phyloP scores from a whole-genome alignment of 2,888 invertebrate species.

The Unio delphinus region DNA sequence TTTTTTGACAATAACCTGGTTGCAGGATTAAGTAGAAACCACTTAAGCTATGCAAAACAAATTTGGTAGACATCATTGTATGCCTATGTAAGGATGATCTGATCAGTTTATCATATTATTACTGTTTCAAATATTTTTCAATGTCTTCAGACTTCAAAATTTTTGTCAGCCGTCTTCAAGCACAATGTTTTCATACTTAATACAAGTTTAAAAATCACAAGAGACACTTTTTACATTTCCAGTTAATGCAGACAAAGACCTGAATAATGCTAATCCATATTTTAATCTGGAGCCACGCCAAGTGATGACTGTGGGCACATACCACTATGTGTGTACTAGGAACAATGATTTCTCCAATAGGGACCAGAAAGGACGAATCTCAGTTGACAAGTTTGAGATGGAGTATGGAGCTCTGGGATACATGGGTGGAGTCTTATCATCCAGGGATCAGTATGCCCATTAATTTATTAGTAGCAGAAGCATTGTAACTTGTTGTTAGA shows the following conservation, averaged over 20 bases:
- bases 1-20: too few species aligned
- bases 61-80: too few species aligned
- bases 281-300: conserved; percentile 67
- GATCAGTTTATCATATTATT: too few species aligned
- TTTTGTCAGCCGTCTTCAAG: too few species aligned
- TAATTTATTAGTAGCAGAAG: too few species aligned
- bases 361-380: conserved; percentile 68
- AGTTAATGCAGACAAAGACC: conserved; percentile 63
- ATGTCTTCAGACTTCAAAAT: too few species aligned
- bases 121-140: too few species aligned
- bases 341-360: conserved; percentile 71
- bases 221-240: conserved; percentile 3
- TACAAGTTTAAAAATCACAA: not conserved
- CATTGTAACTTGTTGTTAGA: too few species aligned
- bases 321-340: conserved; percentile 68
- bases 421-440: conserved; percentile 54
- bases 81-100: too few species aligned
- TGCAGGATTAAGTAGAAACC: too few species aligned
- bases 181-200: not conserved
- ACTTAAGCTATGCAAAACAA: too few species aligned
- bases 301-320: conserved; percentile 57
- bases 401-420: conserved; percentile 54
- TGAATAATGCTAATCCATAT: conserved; percentile 70
- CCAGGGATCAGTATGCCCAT: too few species aligned
- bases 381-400: conserved; percentile 38